Conservation (phyloP, 92 coral and sea anemone genomes). For the Epizoanthus scotinus region DNA sequence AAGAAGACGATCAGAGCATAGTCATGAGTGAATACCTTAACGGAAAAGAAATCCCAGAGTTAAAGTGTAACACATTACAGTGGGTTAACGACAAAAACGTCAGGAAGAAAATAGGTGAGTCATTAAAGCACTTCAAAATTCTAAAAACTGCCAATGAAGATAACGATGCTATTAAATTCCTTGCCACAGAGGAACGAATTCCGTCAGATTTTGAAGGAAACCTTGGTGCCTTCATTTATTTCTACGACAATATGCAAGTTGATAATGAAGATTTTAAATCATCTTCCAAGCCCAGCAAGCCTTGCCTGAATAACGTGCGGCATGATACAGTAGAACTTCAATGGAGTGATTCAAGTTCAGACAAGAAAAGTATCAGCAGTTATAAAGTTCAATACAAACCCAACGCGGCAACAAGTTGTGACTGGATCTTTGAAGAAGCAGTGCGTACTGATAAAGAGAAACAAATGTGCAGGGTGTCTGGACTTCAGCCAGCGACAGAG, state of each 20-base stretch:
- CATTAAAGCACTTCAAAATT: conserved; percentile 5
- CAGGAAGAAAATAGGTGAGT: conserved; percentile 18
- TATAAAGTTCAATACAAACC: too few relatives aligned
- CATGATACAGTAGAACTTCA: too few relatives aligned
- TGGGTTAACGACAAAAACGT: conserved; percentile 4
- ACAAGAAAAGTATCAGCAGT: too few relatives aligned
- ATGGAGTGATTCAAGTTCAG: too few relatives aligned
- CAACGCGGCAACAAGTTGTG: too few relatives aligned
- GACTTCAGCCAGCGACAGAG: background rate
- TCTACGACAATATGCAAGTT: conserved; percentile 31
- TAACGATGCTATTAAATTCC: conserved; percentile 29
- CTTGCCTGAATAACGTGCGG: too few relatives aligned
- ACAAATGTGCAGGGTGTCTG: too few relatives aligned
- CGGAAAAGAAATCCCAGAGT: background rate
- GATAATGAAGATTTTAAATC: too few relatives aligned
- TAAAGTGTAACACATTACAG: background rate
- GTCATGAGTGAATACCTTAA: conserved; percentile 21
- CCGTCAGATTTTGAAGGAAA: conserved; percentile 3
- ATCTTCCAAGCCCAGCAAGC: too few relatives aligned
- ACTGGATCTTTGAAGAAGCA: too few relatives aligned
- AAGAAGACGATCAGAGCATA: conserved; percentile 9
- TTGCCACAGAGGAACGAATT: conserved; percentile 44
- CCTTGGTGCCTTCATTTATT: conserved; percentile 42
- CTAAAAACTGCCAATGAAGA: conserved; percentile 35
- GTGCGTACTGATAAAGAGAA: too few relatives aligned